These are phyloP conservation scores for Orthonychiurus folsomi DNA, from an alignment of 2,888 invertebrate species.

Conservation along the genomic window DNA sequence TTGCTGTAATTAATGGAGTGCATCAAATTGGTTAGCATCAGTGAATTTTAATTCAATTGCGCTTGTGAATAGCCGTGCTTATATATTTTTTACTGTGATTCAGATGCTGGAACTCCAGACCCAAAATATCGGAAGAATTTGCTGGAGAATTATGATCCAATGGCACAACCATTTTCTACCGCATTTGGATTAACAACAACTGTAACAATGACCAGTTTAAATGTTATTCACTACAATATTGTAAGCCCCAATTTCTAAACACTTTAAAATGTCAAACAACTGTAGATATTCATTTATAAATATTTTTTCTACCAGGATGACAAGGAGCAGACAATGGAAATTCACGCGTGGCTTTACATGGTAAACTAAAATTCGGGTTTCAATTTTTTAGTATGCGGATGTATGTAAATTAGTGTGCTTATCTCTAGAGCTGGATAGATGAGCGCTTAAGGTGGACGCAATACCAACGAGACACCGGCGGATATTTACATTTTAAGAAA, in stretches of 20 bases:
- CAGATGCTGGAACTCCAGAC: constrained; percentile 26
- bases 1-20: too few species aligned
- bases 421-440: constrained; percentile 30
- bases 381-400: background rate
- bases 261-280: too few species aligned
- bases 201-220: constrained; percentile 22
- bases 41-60: too few species aligned
- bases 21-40: too few species aligned
- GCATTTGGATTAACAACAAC: constrained; percentile 22
- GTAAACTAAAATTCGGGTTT: constrained; percentile 25
- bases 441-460: constrained; percentile 26
- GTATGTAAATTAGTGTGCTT: constrained; percentile 3
- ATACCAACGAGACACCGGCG: constrained; percentile 9
- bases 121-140: constrained; percentile 26
- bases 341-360: constrained; percentile 35
- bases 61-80: too few species aligned
- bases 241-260: constrained; percentile 31
- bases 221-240: constrained; percentile 31
- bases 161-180: constrained; percentile 29
- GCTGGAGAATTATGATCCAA: constrained; percentile 26
- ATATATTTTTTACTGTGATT: background rate
- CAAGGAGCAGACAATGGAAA: constrained; percentile 31
- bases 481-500: constrained; percentile 26
- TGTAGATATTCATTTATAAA: too few species aligned
- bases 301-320: constrained; percentile 34